A percentile compares a stretch with the other conserved stretches of the same genome.
Conservation (phyloP, 2,888 invertebrate genomes). For the Agrotis ipsilon region DNA sequence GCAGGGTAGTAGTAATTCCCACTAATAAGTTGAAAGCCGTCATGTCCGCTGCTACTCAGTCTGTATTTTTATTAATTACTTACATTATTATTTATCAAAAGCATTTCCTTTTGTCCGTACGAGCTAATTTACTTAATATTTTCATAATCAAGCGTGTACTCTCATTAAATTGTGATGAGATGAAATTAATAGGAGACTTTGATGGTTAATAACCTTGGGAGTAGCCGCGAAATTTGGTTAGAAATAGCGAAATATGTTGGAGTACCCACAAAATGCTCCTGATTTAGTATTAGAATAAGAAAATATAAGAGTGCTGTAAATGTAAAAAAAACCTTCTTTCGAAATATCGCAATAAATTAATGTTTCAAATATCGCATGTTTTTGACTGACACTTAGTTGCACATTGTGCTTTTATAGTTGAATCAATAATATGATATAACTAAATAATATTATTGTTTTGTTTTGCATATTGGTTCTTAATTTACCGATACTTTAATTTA, state of each 20-base stretch:
- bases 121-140: conserved; percentile 44
- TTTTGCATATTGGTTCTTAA: too few species aligned
- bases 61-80: background rate
- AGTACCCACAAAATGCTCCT: conserved; percentile 6
- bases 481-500: too few species aligned
- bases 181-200: conserved; percentile 52
- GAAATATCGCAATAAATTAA: too few species aligned
- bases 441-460: too few species aligned
- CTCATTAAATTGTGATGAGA: conserved; percentile 50
- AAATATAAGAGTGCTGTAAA: background rate
- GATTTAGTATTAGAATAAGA: background rate
- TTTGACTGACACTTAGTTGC: too few species aligned
- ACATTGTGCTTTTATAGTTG: too few species aligned
- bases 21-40: background rate
- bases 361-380: too few species aligned
- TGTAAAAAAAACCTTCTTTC: too few species aligned
- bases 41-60: background rate
- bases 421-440: too few species aligned
- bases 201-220: conserved; percentile 39
- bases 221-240: conserved; percentile 22
- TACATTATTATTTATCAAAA: conserved; percentile 1
- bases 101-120: conserved; percentile 4
- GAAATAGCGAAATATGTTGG: conserved; percentile 27
- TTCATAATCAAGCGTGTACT: conserved; percentile 35
- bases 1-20: too few species aligned